Conservation (phyloP, 2,797 vertebrate genomes). For the Oreortyx pictus region DNA sequence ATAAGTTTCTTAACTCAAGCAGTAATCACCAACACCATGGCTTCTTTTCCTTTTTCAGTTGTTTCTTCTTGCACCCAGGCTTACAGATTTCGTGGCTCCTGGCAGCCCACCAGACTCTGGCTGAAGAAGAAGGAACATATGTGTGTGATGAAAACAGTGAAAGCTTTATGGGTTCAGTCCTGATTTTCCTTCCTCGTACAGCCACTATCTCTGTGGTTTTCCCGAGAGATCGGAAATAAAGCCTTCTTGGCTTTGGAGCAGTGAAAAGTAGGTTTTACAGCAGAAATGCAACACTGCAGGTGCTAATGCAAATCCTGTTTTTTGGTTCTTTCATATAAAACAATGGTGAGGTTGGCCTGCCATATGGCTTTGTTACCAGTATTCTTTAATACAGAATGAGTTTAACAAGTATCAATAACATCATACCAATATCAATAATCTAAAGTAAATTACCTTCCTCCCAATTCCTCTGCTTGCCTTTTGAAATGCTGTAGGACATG, state of each 20-base stretch:
- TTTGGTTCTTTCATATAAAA: neutral
- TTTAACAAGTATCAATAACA: neutral
- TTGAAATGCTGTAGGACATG: neutral
- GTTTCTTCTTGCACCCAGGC: neutral
- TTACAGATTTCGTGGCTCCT: neutral
- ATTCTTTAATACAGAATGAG: neutral
- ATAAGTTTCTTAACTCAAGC: neutral
- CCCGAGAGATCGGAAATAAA: conserved; percentile 21
- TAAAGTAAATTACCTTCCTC: neutral
- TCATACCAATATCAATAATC: neutral
- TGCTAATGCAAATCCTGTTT: neutral
- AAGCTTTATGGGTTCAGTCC: neutral
- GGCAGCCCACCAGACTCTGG: neutral
- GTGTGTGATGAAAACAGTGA: conserved; percentile 1
- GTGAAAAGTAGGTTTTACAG: neutral
- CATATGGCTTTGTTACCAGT: neutral
- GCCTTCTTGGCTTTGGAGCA: neutral
- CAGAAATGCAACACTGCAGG: neutral
- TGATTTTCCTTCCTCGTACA: neutral
- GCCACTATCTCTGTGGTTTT: neutral
- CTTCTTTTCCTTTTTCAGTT: neutral
- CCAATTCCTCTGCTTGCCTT: neutral
- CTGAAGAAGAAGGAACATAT: neutral
- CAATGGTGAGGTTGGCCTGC: neutral
- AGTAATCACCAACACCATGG: neutral